Conservation (phyloP, 1,140 invertebrate species). For the Varroa destructor region DNA sequence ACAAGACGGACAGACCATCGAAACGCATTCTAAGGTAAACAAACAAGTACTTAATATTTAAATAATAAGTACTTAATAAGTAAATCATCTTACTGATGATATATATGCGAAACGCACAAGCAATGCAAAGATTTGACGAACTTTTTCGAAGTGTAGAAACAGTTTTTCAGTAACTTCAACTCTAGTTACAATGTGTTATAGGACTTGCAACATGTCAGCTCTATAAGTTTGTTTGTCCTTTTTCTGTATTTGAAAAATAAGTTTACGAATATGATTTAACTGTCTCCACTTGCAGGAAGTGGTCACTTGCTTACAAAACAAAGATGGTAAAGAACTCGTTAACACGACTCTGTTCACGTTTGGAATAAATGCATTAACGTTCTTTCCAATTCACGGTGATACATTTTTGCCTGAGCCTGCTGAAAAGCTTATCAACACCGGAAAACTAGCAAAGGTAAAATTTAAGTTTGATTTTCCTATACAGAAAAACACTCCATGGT, state of each 20-base stretch:
- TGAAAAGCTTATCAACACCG: neutral
- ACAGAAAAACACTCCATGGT: too few species aligned
- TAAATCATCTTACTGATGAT: too few species aligned
- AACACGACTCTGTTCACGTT: conserved; percentile 8
- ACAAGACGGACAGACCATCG: conserved; percentile 14
- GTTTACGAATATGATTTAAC: too few species aligned
- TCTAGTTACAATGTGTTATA: too few species aligned
- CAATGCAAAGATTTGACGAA: too few species aligned
- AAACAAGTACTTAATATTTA: neutral
- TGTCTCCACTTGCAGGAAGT: conserved; percentile 11
- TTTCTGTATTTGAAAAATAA: too few species aligned
- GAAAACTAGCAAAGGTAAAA: conserved; percentile 8
- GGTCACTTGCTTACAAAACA: neutral
- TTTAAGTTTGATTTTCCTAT: too few species aligned
- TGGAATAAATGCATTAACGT: neutral
- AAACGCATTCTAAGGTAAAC: conserved; percentile 16
- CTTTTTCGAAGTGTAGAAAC: too few species aligned
- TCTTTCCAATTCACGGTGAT: conserved; percentile 22
- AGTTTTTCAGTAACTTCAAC: too few species aligned
- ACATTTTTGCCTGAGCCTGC: conserved; percentile 3
- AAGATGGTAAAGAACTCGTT: conserved; percentile 17
- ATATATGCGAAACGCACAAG: too few species aligned
- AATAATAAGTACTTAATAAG: neutral
- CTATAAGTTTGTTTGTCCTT: too few species aligned
- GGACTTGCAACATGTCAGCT: too few species aligned